A percentile compares a stretch with the other conserved stretches of the same genome.
These are phyloP conservation scores for Aphrocallistes beatrix DNA, from an alignment of 37 sponge, comb jelly and placozoan species.

Conservation along the genomic window DNA sequence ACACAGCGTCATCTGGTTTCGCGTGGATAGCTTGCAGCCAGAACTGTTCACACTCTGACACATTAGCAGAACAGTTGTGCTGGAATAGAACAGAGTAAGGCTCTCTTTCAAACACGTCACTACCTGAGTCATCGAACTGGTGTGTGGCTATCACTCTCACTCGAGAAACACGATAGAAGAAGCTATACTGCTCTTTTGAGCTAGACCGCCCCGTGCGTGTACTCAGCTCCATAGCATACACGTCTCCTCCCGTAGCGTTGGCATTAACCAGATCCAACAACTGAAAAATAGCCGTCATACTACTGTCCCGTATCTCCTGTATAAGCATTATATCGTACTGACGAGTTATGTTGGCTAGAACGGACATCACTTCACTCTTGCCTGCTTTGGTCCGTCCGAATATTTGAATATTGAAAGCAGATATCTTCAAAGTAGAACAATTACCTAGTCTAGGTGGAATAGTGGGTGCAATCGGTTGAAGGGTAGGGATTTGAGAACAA, in stretches of 20 bases:
- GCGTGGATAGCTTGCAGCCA: slow-evolving; percentile 58
- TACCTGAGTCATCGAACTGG: slow-evolving; percentile 8
- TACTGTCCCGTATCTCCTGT: slow-evolving; percentile 62
- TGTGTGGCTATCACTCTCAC: background rate
- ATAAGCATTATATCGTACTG: slow-evolving; percentile 76
- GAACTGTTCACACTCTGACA: slow-evolving; percentile 27
- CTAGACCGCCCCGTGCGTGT: slow-evolving; percentile 49
- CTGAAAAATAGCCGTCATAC: slow-evolving; percentile 37
- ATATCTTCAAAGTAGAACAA: slow-evolving; percentile 15
- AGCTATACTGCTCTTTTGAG: slow-evolving; percentile 87
- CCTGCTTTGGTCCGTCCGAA: slow-evolving; percentile 63
- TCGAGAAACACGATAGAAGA: slow-evolving; percentile 35
- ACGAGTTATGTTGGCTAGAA: slow-evolving; percentile 48
- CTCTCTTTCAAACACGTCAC: slow-evolving; percentile 22
- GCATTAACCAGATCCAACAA: slow-evolving; percentile 44
- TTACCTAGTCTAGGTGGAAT: background rate
- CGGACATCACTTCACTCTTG: slow-evolving; percentile 34
- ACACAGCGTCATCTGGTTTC: slow-evolving; percentile 45
- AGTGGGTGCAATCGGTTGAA: background rate
- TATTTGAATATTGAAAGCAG: slow-evolving; percentile 73
- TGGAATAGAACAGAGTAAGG: background rate
- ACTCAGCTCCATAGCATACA: slow-evolving; percentile 36
- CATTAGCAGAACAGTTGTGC: background rate
- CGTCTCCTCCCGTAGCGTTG: slow-evolving; percentile 17
- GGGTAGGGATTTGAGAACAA: background rate